These are phyloP conservation scores for Trinectes maculatus DNA, from an alignment of 2,113 vertebrate genomes.

Conservation along the genomic window DNA sequence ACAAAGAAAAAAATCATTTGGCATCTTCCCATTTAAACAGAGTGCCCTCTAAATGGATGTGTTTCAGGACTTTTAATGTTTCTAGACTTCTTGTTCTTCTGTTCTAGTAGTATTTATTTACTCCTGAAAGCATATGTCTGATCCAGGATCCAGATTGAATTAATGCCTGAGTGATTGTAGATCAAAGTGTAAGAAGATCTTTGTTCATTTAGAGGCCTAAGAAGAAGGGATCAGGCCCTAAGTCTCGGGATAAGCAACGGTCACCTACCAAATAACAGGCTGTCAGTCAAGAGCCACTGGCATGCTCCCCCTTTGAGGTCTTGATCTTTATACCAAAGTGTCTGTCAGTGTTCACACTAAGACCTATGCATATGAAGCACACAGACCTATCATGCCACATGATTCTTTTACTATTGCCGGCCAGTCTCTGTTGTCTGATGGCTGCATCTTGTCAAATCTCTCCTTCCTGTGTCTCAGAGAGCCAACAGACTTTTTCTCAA, in stretches of 20 bases:
- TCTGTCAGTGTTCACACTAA: constrained; percentile 14
- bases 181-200: constrained; percentile 69
- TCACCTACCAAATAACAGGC: constrained; percentile 68
- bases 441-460: constrained; percentile 9
- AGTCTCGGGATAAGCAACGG: constrained; percentile 64
- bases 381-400: neutral
- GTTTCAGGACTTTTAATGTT: constrained; percentile 36
- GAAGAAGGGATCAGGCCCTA: constrained; percentile 65
- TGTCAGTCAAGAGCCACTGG: constrained; percentile 59
- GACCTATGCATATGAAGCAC: neutral
- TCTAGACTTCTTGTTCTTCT: constrained; percentile 34
- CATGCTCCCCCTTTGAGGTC: neutral
- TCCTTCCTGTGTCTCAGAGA: constrained; percentile 13
- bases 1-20: constrained; percentile 57
- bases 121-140: constrained; percentile 56
- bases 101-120: constrained; percentile 65
- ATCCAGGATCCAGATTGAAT: constrained; percentile 63
- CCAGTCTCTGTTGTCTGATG: constrained; percentile 9
- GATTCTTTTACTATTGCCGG: constrained; percentile 20
- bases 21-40: constrained; percentile 62
- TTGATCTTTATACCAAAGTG: constrained; percentile 21
- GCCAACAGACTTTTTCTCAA: constrained; percentile 9
- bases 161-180: constrained; percentile 54
- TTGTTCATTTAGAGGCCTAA: constrained; percentile 56
- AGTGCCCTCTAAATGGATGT: constrained; percentile 56